Evolutionary conservation across 1,140 invertebrate species (phyloP), one percentile per base, ranked within the genome.

Genomic region (Musca vetustissima): DNA sequence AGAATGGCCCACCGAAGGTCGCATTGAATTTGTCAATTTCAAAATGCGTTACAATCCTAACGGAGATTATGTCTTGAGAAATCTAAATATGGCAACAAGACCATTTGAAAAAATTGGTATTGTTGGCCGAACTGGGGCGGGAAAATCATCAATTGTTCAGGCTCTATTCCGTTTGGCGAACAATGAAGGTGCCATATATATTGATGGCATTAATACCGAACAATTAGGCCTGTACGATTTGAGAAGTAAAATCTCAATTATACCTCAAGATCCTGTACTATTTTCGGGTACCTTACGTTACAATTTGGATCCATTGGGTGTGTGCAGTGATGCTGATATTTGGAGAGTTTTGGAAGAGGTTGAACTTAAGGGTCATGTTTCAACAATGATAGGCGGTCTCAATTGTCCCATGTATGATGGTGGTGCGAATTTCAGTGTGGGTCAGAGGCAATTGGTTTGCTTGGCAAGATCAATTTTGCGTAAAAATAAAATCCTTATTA

Each of bases 81-180:
- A 89, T 71, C 82, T 93, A 0, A 87, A 85, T 25, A 88, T 93
- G 55, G 76, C 78, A 0, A 88, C 95, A 22, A 71, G 88, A 49
- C 85, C 91, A 0, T 84, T 83, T 50, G 93, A 95, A 81, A 95
- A 92, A 91, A 13, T 95, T 66, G 91, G 93, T 2, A 91, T 96
- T 68, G 93, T 95, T 17, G 94, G 94, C 4, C 85, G 92, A 76
- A 95, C 93, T 11, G 96, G 96, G 0, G 94, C 95, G 47, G 96
- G 96, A 14, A 98, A 98, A 81, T 94, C 93, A 0, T 96, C 95
- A 0, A 83, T 97, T 4, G 93, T 96, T 66, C 85, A 90, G 24
- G 90, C 93, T 1, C 79, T 97, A 0, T 96, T 97, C 75, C 86
- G 94, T 64, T 75, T 97, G 67, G 86, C 87, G 1, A 88, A 89